Percentiles rank a stretch among this genome's conserved stretches.
Conservation (phyloP, 1,140 invertebrate species). For the Mizuhopecten yessoensis region DNA sequence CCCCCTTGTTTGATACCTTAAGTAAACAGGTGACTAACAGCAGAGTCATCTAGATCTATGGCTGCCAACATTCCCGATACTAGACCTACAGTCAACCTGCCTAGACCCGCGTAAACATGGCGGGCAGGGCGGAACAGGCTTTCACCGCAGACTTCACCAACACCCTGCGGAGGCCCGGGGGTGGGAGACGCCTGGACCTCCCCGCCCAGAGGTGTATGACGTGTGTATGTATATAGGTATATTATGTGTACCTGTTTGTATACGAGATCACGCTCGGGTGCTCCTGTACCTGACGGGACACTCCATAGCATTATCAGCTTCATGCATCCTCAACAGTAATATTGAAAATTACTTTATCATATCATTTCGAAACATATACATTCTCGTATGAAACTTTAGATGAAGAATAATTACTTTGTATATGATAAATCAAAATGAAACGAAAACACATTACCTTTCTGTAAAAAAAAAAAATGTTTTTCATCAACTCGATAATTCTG, state of each 20-base stretch:
- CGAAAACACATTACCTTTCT: no score
- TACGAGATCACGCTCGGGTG: neutral
- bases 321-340: no score
- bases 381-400: no score
- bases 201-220: neutral
- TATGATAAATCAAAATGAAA: no score
- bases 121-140: neutral
- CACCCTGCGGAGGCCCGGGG: conserved; percentile 10
- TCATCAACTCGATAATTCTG: no score
- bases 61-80: neutral
- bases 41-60: neutral
- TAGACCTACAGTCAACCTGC: neutral
- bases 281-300: no score
- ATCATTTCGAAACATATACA: no score
- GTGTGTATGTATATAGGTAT: neutral
- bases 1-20: conserved; percentile 9
- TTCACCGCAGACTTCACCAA: neutral
- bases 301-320: no score
- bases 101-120: neutral
- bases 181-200: conserved; percentile 9
- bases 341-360: no score
- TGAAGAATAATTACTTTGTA: no score
- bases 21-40: neutral
- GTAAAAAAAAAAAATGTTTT: no score
- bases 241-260: neutral